Percentiles rank a stretch among this genome's conserved stretches.
Conservation (phyloP, 2,888 invertebrate genomes). For the Tribolium freemani region DNA sequence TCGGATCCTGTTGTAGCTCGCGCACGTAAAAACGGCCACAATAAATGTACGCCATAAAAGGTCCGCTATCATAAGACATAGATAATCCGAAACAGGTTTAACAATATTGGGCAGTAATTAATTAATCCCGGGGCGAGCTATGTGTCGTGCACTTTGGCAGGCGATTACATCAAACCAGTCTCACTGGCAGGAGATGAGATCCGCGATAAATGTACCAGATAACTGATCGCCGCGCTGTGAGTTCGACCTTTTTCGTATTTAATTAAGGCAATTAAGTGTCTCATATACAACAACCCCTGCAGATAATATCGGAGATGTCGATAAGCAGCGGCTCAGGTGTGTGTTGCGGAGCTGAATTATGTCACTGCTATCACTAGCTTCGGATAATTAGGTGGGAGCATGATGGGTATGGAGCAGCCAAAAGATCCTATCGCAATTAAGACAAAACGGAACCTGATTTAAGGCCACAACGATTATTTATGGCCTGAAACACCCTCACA, state of each 20-base stretch:
- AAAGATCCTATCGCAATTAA: constrained; percentile 55
- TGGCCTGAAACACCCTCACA: too few relatives aligned
- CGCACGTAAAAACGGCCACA: constrained; percentile 52
- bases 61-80: constrained; percentile 59
- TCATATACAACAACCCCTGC: constrained; percentile 66
- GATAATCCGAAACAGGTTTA: constrained; percentile 59
- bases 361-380: constrained; percentile 57
- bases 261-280: constrained; percentile 68
- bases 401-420: constrained; percentile 53
- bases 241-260: constrained; percentile 67
- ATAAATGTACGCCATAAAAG: constrained; percentile 61
- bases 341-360: constrained; percentile 60
- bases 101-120: constrained; percentile 62
- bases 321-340: constrained; percentile 60
- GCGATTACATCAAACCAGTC: constrained; percentile 63
- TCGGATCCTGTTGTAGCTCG: constrained; percentile 31
- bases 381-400: constrained; percentile 62
- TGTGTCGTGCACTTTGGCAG: constrained; percentile 58
- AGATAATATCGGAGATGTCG: constrained; percentile 64
- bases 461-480: not conserved
- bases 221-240: constrained; percentile 64
- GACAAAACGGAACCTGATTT: constrained; percentile 48
- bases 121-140: constrained; percentile 60
- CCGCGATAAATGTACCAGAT: constrained; percentile 63
- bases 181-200: constrained; percentile 57